phyloP scores from a whole-genome alignment of 1,140 invertebrate species.

The Rhagoletis zephyria region DNA sequence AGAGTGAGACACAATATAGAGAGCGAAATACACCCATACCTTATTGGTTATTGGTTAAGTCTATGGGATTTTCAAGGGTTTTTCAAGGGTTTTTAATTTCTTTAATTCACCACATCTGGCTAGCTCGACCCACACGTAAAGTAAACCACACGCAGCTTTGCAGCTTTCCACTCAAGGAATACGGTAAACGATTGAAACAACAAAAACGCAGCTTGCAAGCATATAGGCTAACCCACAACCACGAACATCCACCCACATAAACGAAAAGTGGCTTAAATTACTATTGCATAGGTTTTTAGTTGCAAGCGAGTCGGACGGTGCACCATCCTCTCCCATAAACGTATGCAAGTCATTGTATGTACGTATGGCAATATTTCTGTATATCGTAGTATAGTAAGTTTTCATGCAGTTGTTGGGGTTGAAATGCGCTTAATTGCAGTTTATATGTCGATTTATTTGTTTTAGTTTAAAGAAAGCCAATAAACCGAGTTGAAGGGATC shows the following conservation, averaged over 20 bases:
- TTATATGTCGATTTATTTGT: conserved; percentile 28
- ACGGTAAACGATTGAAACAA: neutral
- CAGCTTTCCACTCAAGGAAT: conserved; percentile 19
- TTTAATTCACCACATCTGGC: neutral
- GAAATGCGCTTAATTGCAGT: conserved; percentile 20
- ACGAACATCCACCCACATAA: neutral
- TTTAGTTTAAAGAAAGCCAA: conserved; percentile 6
- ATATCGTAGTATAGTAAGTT: neutral
- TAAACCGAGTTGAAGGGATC: neutral
- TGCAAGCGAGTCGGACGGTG: neutral
- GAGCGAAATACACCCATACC: too few relatives aligned
- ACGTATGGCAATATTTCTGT: neutral
- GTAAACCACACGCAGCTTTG: conserved; percentile 3
- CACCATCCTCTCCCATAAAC: neutral
- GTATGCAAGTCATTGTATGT: neutral
- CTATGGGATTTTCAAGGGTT: too few relatives aligned
- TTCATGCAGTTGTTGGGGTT: conserved; percentile 1
- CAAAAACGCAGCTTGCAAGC: neutral
- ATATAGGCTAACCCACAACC: neutral
- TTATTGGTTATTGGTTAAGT: too few relatives aligned
- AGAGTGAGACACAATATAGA: too few relatives aligned
- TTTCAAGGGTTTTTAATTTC: too few relatives aligned
- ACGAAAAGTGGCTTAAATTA: conserved; percentile 45
- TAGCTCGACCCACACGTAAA: neutral
- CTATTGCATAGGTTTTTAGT: conserved; percentile 7